phyloP scores from a whole-genome alignment of 2,888 invertebrate species.

The Cephus pygmeus region DNA sequence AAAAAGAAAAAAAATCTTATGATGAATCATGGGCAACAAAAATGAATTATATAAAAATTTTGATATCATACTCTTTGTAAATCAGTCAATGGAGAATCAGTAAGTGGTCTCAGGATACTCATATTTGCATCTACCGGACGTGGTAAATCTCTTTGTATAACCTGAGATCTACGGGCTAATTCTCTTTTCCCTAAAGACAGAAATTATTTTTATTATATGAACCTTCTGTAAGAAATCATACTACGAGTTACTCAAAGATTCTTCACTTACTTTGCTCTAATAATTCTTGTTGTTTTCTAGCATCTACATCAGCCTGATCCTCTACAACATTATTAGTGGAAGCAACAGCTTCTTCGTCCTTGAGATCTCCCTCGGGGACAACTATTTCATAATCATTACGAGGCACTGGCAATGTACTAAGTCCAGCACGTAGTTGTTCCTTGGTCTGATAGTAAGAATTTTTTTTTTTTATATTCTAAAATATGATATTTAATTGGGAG shows the following conservation, averaged over 20 bases:
- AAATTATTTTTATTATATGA: not conserved
- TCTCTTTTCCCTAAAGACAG: conserved; percentile 71
- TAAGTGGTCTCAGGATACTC: conserved; percentile 81
- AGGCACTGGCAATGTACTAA: conserved; percentile 87
- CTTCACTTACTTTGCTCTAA: conserved; percentile 71
- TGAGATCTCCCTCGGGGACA: conserved; percentile 85
- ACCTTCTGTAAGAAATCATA: conserved; percentile 6
- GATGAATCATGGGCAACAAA: not conserved
- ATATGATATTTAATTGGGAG: not conserved
- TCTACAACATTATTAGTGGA: conserved; percentile 68
- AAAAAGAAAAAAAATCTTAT: conserved; percentile 2
- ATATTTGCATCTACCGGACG: conserved; percentile 88
- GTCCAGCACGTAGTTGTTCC: conserved; percentile 80
- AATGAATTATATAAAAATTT: not conserved
- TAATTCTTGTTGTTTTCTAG: conserved; percentile 75
- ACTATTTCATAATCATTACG: conserved; percentile 99
- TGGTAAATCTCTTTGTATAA: conserved; percentile 86
- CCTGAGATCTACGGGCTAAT: conserved; percentile 82
- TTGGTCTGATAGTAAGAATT: conserved; percentile 67
- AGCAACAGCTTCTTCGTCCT: conserved; percentile 64
- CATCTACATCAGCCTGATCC: conserved; percentile 90
- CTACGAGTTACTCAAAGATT: conserved; percentile 34
- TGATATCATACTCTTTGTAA: conserved; percentile 75
- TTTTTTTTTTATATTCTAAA: conserved; percentile 4
- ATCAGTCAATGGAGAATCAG: conserved; percentile 82